Base-by-base conservation (phyloP, 2,797 vertebrate genomes). In the Chaunax sp. region DNA sequence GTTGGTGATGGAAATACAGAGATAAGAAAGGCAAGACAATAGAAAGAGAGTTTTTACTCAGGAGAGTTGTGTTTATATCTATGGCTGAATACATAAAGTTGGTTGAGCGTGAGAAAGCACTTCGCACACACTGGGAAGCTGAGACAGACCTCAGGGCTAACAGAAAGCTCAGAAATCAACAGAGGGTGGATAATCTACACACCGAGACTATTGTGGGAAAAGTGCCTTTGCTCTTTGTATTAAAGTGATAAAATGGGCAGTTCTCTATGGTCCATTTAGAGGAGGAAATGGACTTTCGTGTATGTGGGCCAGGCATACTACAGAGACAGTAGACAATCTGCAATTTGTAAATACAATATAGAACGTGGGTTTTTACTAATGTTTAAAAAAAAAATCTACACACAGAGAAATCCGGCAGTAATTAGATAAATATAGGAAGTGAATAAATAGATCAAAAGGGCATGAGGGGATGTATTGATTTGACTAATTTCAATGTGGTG, bases 401-500 rank as follows among this genome's bases (percentile, higher is more conserved):
- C n/a, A n/a, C n/a, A n/a, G n/a, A 35, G 33, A 9, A 35, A 35
- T 11, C 33, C 9, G 33, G 33, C 33, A 11, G 33, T 11, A 11
- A 76, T 65, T 41, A 62, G 45, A 44, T 38, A 12, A 65, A 28
- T n/a, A 61, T 20, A 47, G 46, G 53, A 77, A 72, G 72, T 28
- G 59, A 70, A 78, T 69, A 76, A 62, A 84, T 44, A 73, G 61
- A 74, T 68, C 25, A 75, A 69, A 85, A 80, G 55, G 43, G 44
- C 22, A 20, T 58, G 69, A 75, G 69, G 73, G 54, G 59, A 52
- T 69, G 63, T 89, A 92, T 90, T 86, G 91, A 93, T 92, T 89
- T 81, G 86, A 82, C 85, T 92, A 80, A 90, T 92, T 87, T 90
- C 81, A 87, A 84, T 80, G 87, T 89, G 91, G 83, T 89, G 83